phyloP scores from a whole-genome alignment of 2,113 vertebrate species.

The Thryonomys swinderianus region DNA sequence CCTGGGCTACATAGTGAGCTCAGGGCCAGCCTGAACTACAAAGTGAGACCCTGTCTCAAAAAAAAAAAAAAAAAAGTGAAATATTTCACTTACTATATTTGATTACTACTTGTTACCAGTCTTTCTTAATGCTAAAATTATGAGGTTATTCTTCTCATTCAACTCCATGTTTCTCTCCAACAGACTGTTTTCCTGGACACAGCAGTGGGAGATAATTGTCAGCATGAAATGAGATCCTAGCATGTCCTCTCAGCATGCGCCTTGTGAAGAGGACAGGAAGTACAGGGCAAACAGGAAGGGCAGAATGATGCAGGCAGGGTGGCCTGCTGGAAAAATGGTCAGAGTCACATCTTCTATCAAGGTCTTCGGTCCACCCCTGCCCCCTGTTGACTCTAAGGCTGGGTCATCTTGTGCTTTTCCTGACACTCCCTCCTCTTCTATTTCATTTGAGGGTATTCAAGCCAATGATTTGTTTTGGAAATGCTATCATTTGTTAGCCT shows the following conservation, averaged over 20 bases:
- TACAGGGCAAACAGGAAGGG: not conserved
- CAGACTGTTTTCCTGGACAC: constrained; percentile 15
- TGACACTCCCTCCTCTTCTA: constrained; percentile 42
- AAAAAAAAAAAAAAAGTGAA: no score
- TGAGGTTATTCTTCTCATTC: not conserved
- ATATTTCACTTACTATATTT: not conserved
- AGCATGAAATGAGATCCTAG: not conserved
- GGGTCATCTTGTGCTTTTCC: not conserved
- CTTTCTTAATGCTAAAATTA: not conserved
- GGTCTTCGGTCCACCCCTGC: constrained; percentile 7
- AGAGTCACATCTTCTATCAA: not conserved
- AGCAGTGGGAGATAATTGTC: constrained; percentile 25
- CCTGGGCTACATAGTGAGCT: no score
- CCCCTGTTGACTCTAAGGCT: not conserved
- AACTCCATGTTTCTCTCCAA: not conserved
- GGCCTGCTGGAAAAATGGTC: constrained; percentile 11
- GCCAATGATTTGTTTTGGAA: constrained; percentile 75
- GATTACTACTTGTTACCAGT: not conserved
- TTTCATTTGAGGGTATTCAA: constrained; percentile 44
- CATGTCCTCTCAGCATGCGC: constrained; percentile 35
- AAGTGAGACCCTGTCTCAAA: no score
- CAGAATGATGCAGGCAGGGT: not conserved
- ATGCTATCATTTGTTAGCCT: constrained; percentile 77
- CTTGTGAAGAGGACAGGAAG: constrained; percentile 1
- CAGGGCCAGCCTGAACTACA: no score